phyloP scores from a whole-genome alignment of 2,888 invertebrate genomes.

The Selenia dentaria region DNA sequence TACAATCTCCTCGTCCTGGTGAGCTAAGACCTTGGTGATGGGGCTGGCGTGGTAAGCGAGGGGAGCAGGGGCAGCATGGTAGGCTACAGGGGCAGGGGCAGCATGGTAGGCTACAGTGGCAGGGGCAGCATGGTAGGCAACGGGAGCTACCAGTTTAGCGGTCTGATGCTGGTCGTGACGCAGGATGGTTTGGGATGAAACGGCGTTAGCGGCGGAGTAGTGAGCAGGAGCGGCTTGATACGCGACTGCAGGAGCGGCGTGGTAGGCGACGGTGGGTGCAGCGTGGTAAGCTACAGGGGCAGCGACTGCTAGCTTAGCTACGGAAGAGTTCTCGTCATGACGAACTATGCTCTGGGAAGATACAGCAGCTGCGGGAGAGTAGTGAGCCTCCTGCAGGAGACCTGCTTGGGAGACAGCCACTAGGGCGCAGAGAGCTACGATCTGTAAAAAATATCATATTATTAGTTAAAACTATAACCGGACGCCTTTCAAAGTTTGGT shows the following conservation, averaged over 20 bases:
- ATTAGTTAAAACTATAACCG: neutral
- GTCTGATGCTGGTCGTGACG: constrained; percentile 54
- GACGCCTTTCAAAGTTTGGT: neutral
- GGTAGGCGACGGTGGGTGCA: constrained; percentile 46
- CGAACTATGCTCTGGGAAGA: constrained; percentile 68
- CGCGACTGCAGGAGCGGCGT: constrained; percentile 38
- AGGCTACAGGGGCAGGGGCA: constrained; percentile 46
- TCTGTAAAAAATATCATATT: constrained; percentile 31
- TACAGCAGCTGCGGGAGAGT: constrained; percentile 58
- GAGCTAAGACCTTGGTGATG: constrained; percentile 42
- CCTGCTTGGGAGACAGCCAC: constrained; percentile 62
- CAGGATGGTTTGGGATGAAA: constrained; percentile 66
- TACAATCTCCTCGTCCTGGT: constrained; percentile 46
- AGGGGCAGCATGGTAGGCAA: constrained; percentile 51
- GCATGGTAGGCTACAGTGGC: constrained; percentile 45
- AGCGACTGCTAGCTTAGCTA: constrained; percentile 37
- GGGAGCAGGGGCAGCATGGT: constrained; percentile 41
- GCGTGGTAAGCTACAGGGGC: constrained; percentile 51
- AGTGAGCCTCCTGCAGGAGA: constrained; percentile 57
- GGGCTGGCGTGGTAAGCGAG: constrained; percentile 42
- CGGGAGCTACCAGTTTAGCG: constrained; percentile 31
- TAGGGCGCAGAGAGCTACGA: constrained; percentile 52
- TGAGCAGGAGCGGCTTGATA: constrained; percentile 53
- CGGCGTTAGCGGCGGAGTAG: constrained; percentile 56
- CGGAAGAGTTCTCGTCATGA: constrained; percentile 50